Base-by-base conservation (phyloP, 1,140 invertebrate species). In the Drosophila orosa region DNA sequence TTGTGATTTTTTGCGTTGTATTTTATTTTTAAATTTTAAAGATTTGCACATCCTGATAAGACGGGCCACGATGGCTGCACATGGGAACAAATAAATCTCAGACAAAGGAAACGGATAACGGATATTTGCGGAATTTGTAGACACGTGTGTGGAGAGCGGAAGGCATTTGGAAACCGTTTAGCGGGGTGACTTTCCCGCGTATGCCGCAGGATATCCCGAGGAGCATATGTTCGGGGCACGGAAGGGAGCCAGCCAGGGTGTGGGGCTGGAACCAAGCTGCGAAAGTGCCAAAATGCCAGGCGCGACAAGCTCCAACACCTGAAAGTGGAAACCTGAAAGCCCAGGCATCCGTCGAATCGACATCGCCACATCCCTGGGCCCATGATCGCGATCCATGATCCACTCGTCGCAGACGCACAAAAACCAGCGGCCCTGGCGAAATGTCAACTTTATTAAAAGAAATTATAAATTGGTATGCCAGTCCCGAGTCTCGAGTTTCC, bases 401-500 rank as follows among this genome's bases (percentile, higher is more conserved):
- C 66, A 89, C 84, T 89, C 67, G 67, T 44, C 15, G 62, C 68
- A 89, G 72, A 82, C 66, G 65, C 40, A 78, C 65, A 80, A 81
- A 80, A 85, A 74, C 17, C 50, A 56, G 13, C 37, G 48, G 63
- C 63, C 40, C 75, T 75, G 83, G 63, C 66, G 50, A 78, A 87
- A 87, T 89, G 85, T 89, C 84, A 89, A 89, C 84, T 89, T 89
- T 89, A 89, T 89, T 89, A 89, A 89, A 89, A 80, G 84, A 89
- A 89, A 89, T 89, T 89, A 89, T 89, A 89, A 89, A 89, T 89
- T 89, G 84, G 84, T 90, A 89, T 89, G 84, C 80, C 80, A 78
- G 80, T 84, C 81, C 61, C 40, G 35, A 66, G 63, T 42, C 48
- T 57, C 27, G 17, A 73, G 55, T 31, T 52, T 74, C 39, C 57